These are phyloP conservation scores for Platerodrilus igneus DNA, from an alignment of 2,888 invertebrate genomes.

Conservation along the genomic window DNA sequence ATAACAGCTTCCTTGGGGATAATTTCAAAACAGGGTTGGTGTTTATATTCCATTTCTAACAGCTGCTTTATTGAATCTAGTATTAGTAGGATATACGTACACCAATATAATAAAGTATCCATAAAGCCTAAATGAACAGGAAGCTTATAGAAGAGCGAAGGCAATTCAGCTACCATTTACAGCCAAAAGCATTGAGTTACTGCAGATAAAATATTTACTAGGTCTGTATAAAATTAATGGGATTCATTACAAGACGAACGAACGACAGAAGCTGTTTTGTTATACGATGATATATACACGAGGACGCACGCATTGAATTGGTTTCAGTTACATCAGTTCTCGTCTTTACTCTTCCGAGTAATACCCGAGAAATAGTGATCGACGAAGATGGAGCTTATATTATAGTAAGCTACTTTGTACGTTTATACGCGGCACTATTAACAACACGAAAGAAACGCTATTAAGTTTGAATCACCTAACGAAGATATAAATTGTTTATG, in stretches of 20 bases:
- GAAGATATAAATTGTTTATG: no score
- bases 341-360: slow-evolving; percentile 9
- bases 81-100: no score
- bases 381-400: slow-evolving; percentile 7
- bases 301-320: slow-evolving; percentile 3
- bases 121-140: slow-evolving; percentile 11
- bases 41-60: no score
- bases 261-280: slow-evolving; percentile 10
- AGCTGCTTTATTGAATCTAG: no score
- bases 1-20: no score
- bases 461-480: slow-evolving; percentile 32
- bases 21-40: no score
- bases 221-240: slow-evolving; percentile 22
- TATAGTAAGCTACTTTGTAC: slow-evolving; percentile 19
- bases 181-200: slow-evolving; percentile 18
- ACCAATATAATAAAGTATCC: slow-evolving; percentile 9
- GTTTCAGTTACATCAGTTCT: slow-evolving; percentile 5
- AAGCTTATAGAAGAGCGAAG: slow-evolving; percentile 12
- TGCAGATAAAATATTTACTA: slow-evolving; percentile 21
- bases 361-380: slow-evolving; percentile 4
- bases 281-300: slow-evolving; percentile 12
- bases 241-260: slow-evolving; percentile 16
- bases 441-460: slow-evolving; percentile 32
- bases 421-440: slow-evolving; percentile 28
- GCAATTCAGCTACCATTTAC: slow-evolving; percentile 7